Base-by-base conservation (phyloP, 2,113 vertebrate genomes). In the Nesospiza acunhae region DNA sequence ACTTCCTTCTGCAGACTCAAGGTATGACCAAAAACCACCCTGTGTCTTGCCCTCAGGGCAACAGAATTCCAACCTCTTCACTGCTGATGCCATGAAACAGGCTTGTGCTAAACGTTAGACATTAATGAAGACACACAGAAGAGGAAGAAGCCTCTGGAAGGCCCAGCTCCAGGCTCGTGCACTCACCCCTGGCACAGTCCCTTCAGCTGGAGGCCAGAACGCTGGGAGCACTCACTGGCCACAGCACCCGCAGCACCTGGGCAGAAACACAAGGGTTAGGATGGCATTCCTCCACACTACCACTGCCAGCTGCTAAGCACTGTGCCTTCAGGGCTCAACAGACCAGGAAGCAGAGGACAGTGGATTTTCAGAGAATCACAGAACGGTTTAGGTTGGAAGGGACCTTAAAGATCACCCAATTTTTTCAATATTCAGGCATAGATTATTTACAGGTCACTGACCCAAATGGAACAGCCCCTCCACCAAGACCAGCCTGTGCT, bases 221-320 rank as follows among this genome's bases (percentile, higher is more conserved):
- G 0, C 96, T 89, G 92, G 96, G 96, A 83, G 93, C 76, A 50
- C 83, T 87, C 80, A 64, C 88, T 0, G 96, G 94, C 92, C 94
- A 96, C 89, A 96, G 92, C 73, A 96, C 56, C 33, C 90, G 90
- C 86, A 97, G 86, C 92, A 96, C 94, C 96, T 96, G n/a, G 69
- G 86, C 39, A 66, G 3, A 47, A 58, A 37, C 66, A 75, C 13
- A 2, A 4, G 24, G 41, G 26, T 81, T 30, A 91, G 80, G 24
- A 20, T 0, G 5, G 37, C 2, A 2, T 2, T 62, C 6, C 62
- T 18, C 10, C 18, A 11, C 0, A 8, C 42, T 4, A 1, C 56
- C 16, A 0, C 64, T 12, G 11, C 22, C 84, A 80, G 78, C 66
- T 35, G 68, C 89, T 13, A 63, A 33, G 72, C 74, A 35, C 53